These are phyloP conservation scores for Erythrolamprus reginae DNA, from an alignment of 2,113 vertebrate genomes.

Conservation along the genomic window DNA sequence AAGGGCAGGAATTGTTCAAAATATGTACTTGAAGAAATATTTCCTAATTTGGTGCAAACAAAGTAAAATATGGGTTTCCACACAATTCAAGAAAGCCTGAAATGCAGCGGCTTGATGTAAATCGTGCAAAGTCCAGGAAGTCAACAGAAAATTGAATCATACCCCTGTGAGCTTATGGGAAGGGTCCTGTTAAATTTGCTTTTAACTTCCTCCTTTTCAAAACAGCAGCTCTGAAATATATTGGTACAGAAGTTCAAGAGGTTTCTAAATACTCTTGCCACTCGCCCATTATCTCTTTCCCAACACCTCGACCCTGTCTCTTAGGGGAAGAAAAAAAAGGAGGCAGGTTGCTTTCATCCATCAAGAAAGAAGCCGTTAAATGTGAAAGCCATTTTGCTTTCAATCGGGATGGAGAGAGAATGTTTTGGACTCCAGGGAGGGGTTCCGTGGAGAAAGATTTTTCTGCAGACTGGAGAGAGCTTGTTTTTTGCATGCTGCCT, in stretches of 20 bases:
- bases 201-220: constrained; percentile 13
- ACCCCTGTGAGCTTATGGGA: background rate
- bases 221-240: background rate
- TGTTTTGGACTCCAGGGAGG: too few relatives aligned
- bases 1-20: background rate
- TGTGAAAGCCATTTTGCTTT: background rate
- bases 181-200: background rate
- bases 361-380: background rate
- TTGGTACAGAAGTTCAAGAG: background rate
- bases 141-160: constrained; percentile 13
- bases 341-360: background rate
- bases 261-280: background rate
- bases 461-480: too few relatives aligned
- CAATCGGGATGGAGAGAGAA: background rate
- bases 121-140: background rate
- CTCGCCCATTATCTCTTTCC: background rate
- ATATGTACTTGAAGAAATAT: background rate
- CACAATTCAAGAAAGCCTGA: background rate
- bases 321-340: background rate
- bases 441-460: too few relatives aligned
- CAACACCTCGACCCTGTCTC: background rate
- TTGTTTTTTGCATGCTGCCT: background rate
- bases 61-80: background rate
- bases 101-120: background rate
- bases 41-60: background rate